phyloP scores from a whole-genome alignment of 2,888 invertebrate species.

The Euplexia lucipara region DNA sequence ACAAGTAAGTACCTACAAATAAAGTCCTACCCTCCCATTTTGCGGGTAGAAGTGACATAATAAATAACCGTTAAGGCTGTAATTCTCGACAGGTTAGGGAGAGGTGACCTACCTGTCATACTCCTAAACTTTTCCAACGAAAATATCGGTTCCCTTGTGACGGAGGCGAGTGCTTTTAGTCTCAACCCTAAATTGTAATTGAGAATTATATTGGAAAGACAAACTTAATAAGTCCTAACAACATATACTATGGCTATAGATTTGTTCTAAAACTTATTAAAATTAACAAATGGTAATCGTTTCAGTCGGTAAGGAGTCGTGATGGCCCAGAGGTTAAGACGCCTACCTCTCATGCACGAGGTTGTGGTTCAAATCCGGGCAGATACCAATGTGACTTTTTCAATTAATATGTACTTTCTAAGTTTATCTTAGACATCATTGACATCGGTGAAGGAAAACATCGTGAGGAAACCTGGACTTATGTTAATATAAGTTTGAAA shows the following conservation, averaged over 20 bases:
- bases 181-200: constrained; percentile 31
- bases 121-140: constrained; percentile 32
- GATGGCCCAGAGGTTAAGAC: too few species aligned
- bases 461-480: too few species aligned
- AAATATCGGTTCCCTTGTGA: constrained; percentile 40
- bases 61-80: constrained; percentile 44
- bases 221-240: not conserved
- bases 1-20: not conserved
- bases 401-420: too few species aligned
- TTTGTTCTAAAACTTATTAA: not conserved
- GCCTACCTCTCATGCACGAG: too few species aligned
- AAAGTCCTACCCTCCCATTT: constrained; percentile 10
- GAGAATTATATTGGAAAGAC: constrained; percentile 5
- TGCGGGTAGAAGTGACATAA: constrained; percentile 15
- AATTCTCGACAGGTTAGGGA: constrained; percentile 43
- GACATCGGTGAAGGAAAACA: too few species aligned
- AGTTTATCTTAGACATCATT: too few species aligned
- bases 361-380: too few species aligned
- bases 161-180: not conserved
- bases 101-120: constrained; percentile 52
- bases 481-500: too few species aligned
- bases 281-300: too few species aligned
- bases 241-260: not conserved
- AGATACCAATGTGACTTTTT: too few species aligned
- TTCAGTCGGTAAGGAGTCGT: too few species aligned